Base-by-base conservation (phyloP, 2,797 vertebrate species). In the Nyctalus aviator region DNA sequence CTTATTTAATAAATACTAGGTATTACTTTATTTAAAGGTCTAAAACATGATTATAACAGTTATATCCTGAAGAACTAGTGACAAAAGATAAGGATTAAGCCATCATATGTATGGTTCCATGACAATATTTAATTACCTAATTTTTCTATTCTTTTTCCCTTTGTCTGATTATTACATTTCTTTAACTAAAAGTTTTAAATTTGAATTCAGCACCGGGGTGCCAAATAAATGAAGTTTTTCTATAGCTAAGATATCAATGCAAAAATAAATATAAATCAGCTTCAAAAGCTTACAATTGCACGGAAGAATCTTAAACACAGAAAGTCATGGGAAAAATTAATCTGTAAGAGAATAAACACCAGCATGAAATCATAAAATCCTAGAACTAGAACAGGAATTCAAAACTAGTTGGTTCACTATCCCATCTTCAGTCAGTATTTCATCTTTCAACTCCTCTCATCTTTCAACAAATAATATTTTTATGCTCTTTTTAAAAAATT, bases 401-500 rank as follows among this genome's bases (percentile, higher is more conserved):
- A 44, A 37, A 85, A 35, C 69, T 62, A 79, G 57, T 27, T 55
- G 37, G 53, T 86, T 62, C 21, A 62, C n/a, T 57, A 48, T 44
- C n/a, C 11, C 25, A 68, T 37, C 73, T 90, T 94, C 30, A 85
- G 53, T 92, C 5, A 88, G 71, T 37, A 64, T 44, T 91, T 87
- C n/a, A 83, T 44, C 27, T 90, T 66, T 94, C 62, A 87, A 78
- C 8, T 78, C 32, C 68, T 68, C 62, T 89, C 69, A 68, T 82
- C 32, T 87, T 87, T 88, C 73, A 95, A 93, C 76, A 83, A 93
- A 84, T 64, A 86, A 17, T 88, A 76, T 46, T 57, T 57, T 66
- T 53, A 90, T 14, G 9, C 27, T 71, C 86, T 84, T 84, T 9
- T 57, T 14, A 14, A 62, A 62, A 62, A 46, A 75, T 32, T 85